Conservation (phyloP, 2,113 vertebrate genomes). For the Donacobius atricapilla region DNA sequence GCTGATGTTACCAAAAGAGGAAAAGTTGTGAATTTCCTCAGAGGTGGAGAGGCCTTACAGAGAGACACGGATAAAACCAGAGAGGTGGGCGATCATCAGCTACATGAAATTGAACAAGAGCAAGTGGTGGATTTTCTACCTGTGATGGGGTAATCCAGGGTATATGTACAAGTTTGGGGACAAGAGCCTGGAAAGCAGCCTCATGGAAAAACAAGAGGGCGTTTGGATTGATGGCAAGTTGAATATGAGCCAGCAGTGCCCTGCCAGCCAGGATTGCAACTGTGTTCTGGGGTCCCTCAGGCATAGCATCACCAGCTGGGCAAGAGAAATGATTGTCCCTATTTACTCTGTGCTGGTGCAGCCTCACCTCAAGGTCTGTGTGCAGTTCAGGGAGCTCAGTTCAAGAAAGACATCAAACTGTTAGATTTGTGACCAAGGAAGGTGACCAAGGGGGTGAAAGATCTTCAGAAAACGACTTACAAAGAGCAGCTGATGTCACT, state of each 20-base stretch:
- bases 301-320: accelerated
- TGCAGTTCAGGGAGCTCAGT: not conserved
- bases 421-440: not conserved
- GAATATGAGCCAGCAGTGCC: not conserved
- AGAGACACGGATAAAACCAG: not conserved
- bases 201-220: not conserved
- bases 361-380: not conserved
- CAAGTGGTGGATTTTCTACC: not conserved
- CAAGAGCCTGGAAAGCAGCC: not conserved
- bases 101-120: not conserved
- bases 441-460: not conserved
- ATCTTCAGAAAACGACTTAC: accelerated
- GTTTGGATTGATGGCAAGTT: not conserved
- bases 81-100: not conserved
- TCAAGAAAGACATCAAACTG: not conserved
- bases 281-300: too few relatives aligned
- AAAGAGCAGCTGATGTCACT: not conserved
- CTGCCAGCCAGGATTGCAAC: not conserved
- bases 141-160: too few relatives aligned
- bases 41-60: not conserved
- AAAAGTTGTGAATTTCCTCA: not conserved
- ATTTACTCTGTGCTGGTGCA: too few relatives aligned
- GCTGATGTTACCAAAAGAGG: not conserved
- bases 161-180: accelerated
- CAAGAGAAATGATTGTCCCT: accelerated